Evolutionary conservation across 2,113 vertebrate genomes (phyloP).

Genomic region (Mystacornis crossleyi): DNA sequence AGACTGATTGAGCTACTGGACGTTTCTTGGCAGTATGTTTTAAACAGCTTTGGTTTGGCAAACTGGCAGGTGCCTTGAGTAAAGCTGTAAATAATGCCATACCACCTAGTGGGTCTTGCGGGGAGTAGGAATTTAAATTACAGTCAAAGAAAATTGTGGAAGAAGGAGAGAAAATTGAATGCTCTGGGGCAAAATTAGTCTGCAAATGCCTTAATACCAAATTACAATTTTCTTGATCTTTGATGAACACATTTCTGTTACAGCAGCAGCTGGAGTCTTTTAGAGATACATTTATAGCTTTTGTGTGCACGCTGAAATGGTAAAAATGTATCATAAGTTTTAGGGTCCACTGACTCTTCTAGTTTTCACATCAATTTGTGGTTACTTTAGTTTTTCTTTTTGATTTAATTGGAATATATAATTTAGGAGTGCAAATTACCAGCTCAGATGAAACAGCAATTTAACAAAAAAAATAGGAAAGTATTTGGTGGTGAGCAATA

Average conservation of each 20-base stretch:
- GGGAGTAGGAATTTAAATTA: slow-evolving; percentile 11
- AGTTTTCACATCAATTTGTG: background rate
- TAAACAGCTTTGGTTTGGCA: slow-evolving; percentile 5
- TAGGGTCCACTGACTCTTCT: background rate
- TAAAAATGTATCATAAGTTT: background rate
- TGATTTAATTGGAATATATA: background rate
- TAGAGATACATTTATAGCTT: background rate
- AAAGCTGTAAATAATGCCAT: background rate
- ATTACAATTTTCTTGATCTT: background rate
- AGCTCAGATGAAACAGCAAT: background rate
- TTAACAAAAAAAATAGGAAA: background rate
- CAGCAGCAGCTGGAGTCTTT: background rate
- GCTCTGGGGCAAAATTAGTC: background rate
- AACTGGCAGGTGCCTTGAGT: background rate
- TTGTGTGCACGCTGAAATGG: background rate
- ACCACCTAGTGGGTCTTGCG: background rate
- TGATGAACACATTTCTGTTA: background rate
- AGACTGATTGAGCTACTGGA: slow-evolving; percentile 23
- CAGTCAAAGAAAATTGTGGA: background rate
- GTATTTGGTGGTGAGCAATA: rapidly evolving
- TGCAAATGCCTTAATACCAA: background rate
- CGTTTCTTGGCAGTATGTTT: background rate
- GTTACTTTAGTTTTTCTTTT: background rate
- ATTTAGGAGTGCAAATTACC: background rate
- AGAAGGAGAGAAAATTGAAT: slow-evolving; percentile 4